phyloP scores from a whole-genome alignment of 2,888 invertebrate genomes.

The Matsumyia berberina region DNA sequence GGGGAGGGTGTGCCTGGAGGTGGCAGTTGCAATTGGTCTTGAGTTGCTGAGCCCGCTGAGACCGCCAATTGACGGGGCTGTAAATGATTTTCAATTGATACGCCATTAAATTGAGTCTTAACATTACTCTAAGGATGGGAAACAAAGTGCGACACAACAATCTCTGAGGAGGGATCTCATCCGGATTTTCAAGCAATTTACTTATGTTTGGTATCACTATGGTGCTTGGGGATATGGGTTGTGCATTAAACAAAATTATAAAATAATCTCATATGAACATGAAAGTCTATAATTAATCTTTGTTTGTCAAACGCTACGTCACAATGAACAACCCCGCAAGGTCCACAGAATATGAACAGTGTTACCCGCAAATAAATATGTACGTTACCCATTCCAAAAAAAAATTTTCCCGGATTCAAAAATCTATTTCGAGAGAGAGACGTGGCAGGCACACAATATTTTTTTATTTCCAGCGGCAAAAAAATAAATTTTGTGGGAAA shows the following conservation, averaged over 20 bases:
- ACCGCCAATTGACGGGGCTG: constrained; percentile 85
- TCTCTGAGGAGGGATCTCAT: neutral
- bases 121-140: neutral
- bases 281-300: neutral
- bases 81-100: constrained; percentile 43
- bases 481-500: too few species aligned
- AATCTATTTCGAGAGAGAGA: too few species aligned
- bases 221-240: constrained; percentile 7
- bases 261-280: neutral
- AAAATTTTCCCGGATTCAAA: too few species aligned
- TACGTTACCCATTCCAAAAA: too few species aligned
- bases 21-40: constrained; percentile 87
- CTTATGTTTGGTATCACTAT: neutral
- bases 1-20: constrained; percentile 91
- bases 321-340: neutral
- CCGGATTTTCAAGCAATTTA: neutral
- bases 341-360: neutral
- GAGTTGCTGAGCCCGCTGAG: constrained; percentile 87
- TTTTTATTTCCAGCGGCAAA: too few species aligned
- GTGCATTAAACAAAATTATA: constrained; percentile 31
- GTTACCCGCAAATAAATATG: too few species aligned
- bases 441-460: too few species aligned
- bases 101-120: constrained; percentile 14
- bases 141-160: constrained; percentile 13
- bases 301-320: too few species aligned